Evolutionary conservation across 2,888 invertebrate species (phyloP).

Genomic region (Germaria angustata): DNA sequence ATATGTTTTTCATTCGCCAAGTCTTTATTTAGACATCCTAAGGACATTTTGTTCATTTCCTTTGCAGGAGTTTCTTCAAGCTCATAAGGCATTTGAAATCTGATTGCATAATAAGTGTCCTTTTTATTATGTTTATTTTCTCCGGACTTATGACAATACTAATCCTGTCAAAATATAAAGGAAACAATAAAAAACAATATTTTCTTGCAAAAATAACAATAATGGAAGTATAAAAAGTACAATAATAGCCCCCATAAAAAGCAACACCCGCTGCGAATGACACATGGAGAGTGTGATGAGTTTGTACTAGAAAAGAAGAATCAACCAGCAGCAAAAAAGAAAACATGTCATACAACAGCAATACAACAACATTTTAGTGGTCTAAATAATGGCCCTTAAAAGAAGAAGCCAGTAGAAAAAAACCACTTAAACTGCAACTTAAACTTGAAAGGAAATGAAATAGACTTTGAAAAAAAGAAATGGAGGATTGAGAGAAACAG

Average conservation of each 20-base stretch:
- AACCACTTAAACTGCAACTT: conserved; percentile 20
- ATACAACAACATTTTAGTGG: conserved; percentile 52
- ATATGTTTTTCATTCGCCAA: conserved; percentile 4
- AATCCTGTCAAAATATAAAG: conserved; percentile 65
- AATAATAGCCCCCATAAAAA: conserved; percentile 27
- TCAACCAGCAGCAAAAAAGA: not conserved
- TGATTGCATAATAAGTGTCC: conserved; percentile 65
- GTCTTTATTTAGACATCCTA: conserved; percentile 18
- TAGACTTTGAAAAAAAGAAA: conserved; percentile 3
- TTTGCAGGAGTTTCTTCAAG: conserved; percentile 7
- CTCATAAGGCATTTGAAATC: conserved; percentile 30
- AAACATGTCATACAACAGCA: conserved; percentile 56
- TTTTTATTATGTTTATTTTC: conserved; percentile 57
- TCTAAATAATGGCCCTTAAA: conserved; percentile 50
- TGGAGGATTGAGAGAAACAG: not conserved
- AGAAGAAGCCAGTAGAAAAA: conserved; percentile 8
- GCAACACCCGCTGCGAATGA: conserved; percentile 63
- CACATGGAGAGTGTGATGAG: conserved; percentile 58
- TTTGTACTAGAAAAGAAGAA: conserved; percentile 19
- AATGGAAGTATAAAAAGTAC: conserved; percentile 18
- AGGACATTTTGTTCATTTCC: not conserved
- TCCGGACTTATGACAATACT: conserved; percentile 63
- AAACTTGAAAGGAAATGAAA: conserved; percentile 17
- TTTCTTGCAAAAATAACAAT: conserved; percentile 50
- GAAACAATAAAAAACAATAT: conserved; percentile 64